phyloP scores from a whole-genome alignment of 2,888 invertebrate genomes.

The Xanthia togata region DNA sequence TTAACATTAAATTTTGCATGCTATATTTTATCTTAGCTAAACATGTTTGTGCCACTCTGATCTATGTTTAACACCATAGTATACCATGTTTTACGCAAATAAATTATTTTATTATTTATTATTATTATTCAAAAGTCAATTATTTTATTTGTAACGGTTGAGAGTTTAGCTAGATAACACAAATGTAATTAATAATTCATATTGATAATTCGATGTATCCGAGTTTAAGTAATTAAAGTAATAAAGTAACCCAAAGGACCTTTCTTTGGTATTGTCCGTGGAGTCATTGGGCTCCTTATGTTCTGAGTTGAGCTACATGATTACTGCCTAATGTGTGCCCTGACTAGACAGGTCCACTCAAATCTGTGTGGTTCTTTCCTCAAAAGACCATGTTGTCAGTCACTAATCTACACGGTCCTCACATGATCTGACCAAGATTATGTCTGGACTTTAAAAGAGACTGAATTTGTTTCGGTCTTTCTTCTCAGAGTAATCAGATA shows the following conservation, averaged over 20 bases:
- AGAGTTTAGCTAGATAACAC: no score
- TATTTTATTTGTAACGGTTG: no score
- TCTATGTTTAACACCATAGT: no score
- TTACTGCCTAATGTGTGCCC: neutral
- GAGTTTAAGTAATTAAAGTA: no score
- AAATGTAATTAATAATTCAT: neutral
- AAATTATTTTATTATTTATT: no score
- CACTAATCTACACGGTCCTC: no score
- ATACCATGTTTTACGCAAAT: no score
- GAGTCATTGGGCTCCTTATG: neutral
- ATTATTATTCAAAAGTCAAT: no score
- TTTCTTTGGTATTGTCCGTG: neutral
- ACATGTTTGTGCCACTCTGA: no score
- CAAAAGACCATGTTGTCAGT: neutral
- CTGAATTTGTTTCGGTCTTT: neutral
- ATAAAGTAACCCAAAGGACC: neutral
- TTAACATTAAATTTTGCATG: no score
- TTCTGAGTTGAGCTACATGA: neutral
- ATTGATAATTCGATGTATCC: neutral
- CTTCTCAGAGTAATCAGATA: neutral
- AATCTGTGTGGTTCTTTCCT: neutral
- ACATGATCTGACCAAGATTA: neutral
- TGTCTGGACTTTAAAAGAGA: neutral
- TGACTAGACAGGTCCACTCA: neutral
- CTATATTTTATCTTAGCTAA: no score